Evolutionary conservation across 2,797 vertebrate species (phyloP).

Genomic region (Crocodylus rhombifer): DNA sequence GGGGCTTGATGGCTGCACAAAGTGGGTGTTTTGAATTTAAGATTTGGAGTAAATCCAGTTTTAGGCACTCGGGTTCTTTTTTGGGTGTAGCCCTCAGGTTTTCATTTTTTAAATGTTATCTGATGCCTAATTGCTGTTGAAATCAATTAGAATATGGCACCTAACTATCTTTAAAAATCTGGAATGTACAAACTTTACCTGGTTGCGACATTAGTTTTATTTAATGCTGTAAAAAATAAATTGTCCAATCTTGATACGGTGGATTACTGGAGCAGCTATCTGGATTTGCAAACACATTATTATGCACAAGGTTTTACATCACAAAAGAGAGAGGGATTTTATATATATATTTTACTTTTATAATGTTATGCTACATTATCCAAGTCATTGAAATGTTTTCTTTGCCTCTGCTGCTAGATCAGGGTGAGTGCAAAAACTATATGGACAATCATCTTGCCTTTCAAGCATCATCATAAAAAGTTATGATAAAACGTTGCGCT

Average conservation of each 20-base stretch:
- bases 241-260: background rate
- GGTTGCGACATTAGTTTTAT: too few relatives aligned
- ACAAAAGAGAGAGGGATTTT: background rate
- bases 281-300: background rate
- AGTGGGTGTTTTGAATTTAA: too few relatives aligned
- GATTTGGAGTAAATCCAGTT: too few relatives aligned
- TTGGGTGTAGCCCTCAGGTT: too few relatives aligned
- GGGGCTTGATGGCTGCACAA: too few relatives aligned
- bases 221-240: too few relatives aligned
- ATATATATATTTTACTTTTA: background rate
- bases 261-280: background rate
- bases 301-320: background rate
- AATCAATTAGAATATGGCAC: too few relatives aligned
- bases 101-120: too few relatives aligned
- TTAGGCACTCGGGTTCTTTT: too few relatives aligned
- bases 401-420: conserved; percentile 35
- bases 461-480: background rate
- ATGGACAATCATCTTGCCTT: background rate
- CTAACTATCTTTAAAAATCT: too few relatives aligned
- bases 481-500: background rate
- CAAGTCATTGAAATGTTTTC: background rate
- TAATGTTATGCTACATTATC: background rate
- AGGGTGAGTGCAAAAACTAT: background rate
- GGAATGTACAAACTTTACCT: too few relatives aligned
- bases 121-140: too few relatives aligned